Percentiles rank a stretch among this genome's conserved stretches.
phyloP scores from a whole-genome alignment of 2,113 vertebrate genomes.

The Puffinus mauretanicus region DNA sequence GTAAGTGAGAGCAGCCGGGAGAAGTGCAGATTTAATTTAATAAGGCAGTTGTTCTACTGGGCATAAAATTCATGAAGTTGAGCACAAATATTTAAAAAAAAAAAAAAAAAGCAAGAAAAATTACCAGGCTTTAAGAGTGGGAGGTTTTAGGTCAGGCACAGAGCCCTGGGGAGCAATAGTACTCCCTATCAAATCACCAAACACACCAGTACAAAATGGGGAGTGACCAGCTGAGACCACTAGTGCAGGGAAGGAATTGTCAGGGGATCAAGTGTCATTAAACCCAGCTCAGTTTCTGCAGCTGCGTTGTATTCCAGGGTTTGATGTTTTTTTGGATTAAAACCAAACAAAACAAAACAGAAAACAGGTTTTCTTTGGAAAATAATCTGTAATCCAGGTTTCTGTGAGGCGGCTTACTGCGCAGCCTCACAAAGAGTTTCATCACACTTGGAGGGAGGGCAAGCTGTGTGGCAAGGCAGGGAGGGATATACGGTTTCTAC shows the following conservation, averaged over 20 bases:
- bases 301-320: neutral
- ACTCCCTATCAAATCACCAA: neutral
- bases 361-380: neutral
- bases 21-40: neutral
- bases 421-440: neutral
- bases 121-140: neutral
- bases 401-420: neutral
- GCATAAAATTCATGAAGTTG: neutral
- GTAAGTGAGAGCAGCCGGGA: neutral
- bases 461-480: neutral
- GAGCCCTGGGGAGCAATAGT: neutral
- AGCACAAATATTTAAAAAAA: neutral
- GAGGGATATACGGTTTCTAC: neutral
- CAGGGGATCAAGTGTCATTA: neutral
- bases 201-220: neutral
- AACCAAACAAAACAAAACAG: neutral
- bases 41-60: neutral
- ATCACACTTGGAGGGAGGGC: neutral
- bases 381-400: neutral
- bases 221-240: neutral
- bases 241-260: neutral
- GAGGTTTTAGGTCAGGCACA: neutral
- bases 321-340: neutral
- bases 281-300: neutral
- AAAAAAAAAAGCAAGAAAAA: neutral